phyloP scores from a whole-genome alignment of 2,113 vertebrate species.

The Gadus macrocephalus region DNA sequence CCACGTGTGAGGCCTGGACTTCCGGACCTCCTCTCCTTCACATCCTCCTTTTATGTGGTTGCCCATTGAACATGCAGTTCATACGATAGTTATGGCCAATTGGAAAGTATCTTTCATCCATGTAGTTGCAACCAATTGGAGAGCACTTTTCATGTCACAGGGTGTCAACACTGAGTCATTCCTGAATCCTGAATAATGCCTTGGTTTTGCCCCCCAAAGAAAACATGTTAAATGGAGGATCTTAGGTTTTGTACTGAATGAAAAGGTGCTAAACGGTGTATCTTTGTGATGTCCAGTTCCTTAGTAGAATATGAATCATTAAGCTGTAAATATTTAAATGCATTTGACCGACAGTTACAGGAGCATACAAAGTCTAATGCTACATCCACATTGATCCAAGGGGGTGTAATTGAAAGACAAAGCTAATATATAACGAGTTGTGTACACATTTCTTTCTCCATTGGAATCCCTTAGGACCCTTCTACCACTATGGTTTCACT shows the following conservation, averaged over 20 bases:
- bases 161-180: constrained; percentile 31
- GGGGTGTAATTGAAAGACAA: constrained; percentile 44
- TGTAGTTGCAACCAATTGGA: constrained; percentile 22
- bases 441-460: background rate
- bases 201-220: constrained; percentile 19
- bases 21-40: constrained; percentile 20
- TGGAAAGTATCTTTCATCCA: constrained; percentile 11
- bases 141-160: constrained; percentile 18
- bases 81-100: constrained; percentile 19
- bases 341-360: constrained; percentile 29
- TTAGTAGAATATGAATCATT: constrained; percentile 35
- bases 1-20: constrained; percentile 36
- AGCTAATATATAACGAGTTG: constrained; percentile 51
- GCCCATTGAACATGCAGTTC: constrained; percentile 31
- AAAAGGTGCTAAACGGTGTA: background rate
- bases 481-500: too few relatives aligned
- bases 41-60: constrained; percentile 25
- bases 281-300: constrained; percentile 19
- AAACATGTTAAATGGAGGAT: constrained; percentile 46
- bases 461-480: too few relatives aligned
- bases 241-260: constrained; percentile 17
- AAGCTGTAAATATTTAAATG: constrained; percentile 41
- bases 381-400: constrained; percentile 22
- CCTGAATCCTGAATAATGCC: constrained; percentile 27
- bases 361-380: constrained; percentile 17